phyloP scores from a whole-genome alignment of 1,140 invertebrate genomes.

The Drosophila busckii region DNA sequence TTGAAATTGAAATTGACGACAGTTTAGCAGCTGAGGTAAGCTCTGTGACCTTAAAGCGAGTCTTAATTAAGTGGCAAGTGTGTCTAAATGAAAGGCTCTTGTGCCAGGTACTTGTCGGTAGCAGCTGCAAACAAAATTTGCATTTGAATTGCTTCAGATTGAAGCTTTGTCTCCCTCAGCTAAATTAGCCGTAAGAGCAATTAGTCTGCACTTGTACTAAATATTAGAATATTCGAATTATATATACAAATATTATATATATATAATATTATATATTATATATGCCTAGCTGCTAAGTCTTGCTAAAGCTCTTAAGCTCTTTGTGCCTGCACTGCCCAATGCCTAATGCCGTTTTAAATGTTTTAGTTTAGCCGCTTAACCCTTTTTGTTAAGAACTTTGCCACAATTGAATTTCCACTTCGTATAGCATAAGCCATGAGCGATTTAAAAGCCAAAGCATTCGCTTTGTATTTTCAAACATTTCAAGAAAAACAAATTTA shows the following conservation, averaged over 20 bases:
- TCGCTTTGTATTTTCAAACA: conserved; percentile 4
- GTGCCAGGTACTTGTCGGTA: conserved; percentile 2
- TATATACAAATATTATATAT: too few relatives aligned
- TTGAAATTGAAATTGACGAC: conserved; percentile 22
- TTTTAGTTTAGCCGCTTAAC: background rate
- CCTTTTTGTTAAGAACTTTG: conserved; percentile 36
- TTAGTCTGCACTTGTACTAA: too few relatives aligned
- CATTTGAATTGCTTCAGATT: too few relatives aligned
- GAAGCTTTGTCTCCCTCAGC: too few relatives aligned
- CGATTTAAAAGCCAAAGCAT: conserved; percentile 27
- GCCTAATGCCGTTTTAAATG: conserved; percentile 9
- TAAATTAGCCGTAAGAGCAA: too few relatives aligned
- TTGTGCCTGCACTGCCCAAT: background rate
- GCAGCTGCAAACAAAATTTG: conserved; percentile 1
- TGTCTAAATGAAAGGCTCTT: conserved; percentile 27
- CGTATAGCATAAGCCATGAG: conserved; percentile 17
- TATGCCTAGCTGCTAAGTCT: too few relatives aligned
- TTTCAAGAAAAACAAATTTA: conserved; percentile 36
- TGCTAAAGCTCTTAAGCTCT: background rate
- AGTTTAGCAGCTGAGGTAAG: background rate
- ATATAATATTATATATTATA: too few relatives aligned
- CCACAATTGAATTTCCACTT: conserved; percentile 49
- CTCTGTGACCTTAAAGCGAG: conserved; percentile 44
- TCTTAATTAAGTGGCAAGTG: conserved; percentile 46
- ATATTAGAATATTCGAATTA: too few relatives aligned